phyloP scores from a whole-genome alignment of 2,888 invertebrate genomes.

The Melangyna quadrimaculata region DNA sequence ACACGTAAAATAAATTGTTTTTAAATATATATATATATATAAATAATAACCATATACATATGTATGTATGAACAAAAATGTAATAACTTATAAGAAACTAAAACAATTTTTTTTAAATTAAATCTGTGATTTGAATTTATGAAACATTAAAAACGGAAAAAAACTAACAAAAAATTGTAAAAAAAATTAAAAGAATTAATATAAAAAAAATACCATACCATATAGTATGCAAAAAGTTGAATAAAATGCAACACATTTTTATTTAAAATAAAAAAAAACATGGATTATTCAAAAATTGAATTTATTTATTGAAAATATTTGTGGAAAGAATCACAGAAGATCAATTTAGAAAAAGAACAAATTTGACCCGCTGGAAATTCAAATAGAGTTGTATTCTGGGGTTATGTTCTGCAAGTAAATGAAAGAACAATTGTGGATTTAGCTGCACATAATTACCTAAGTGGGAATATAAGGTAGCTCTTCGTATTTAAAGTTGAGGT shows the following conservation, averaged over 20 bases:
- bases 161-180: conserved; percentile 47
- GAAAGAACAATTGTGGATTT: too few relatives aligned
- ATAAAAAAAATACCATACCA: conserved; percentile 42
- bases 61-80: conserved; percentile 26
- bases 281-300: conserved; percentile 33
- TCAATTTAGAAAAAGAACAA: too few relatives aligned
- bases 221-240: conserved; percentile 59
- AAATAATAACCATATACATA: conserved; percentile 6
- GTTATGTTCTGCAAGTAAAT: too few relatives aligned
- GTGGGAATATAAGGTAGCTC: too few relatives aligned
- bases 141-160: conserved; percentile 42
- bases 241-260: conserved; percentile 66
- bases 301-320: neutral
- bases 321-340: neutral
- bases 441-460: too few relatives aligned
- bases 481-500: too few relatives aligned
- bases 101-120: conserved; percentile 60
- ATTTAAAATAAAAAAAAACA: conserved; percentile 63
- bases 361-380: too few relatives aligned
- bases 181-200: conserved; percentile 42
- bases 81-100: conserved; percentile 54
- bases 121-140: conserved; percentile 72
- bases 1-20: conserved; percentile 30
- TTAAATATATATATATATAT: conserved; percentile 48
- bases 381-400: too few relatives aligned